phyloP scores from a whole-genome alignment of 2,797 vertebrate genomes.

The Enteromius viviparus region DNA sequence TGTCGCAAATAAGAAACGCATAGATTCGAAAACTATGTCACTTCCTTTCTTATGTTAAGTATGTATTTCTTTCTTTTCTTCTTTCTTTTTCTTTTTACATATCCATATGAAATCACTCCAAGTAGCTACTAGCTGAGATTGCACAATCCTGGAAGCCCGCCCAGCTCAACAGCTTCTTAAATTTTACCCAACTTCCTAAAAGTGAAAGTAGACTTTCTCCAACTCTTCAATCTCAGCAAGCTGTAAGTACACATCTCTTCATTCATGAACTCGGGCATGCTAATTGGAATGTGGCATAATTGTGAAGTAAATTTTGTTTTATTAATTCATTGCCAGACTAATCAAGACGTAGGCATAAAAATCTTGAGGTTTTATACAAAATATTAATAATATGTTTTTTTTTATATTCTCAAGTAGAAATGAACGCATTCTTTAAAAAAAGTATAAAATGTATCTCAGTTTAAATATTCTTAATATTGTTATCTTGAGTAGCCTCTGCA shows the following conservation, averaged over 20 bases:
- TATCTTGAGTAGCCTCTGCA: not conserved
- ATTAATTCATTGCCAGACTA: not conserved
- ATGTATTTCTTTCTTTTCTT: not conserved
- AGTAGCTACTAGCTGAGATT: not conserved
- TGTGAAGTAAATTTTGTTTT: not conserved
- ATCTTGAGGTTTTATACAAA: not conserved
- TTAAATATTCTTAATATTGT: not conserved
- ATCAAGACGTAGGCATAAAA: not conserved
- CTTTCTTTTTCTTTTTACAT: not conserved
- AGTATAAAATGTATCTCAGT: not conserved
- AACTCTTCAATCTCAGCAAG: constrained; percentile 28
- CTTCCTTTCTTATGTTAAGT: not conserved
- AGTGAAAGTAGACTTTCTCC: constrained; percentile 54
- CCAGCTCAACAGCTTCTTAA: not conserved
- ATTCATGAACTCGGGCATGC: not conserved
- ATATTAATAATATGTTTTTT: not conserved
- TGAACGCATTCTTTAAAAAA: not conserved
- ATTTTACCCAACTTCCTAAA: constrained; percentile 22
- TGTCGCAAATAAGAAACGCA: not conserved
- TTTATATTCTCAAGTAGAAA: not conserved
- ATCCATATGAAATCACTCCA: not conserved
- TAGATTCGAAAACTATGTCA: not conserved
- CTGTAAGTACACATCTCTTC: constrained; percentile 52
- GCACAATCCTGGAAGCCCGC: constrained; percentile 37
- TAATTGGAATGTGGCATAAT: not conserved